Evolutionary conservation across 2,113 vertebrate genomes (phyloP).

Genomic region (Todiramphus chloris): DNA sequence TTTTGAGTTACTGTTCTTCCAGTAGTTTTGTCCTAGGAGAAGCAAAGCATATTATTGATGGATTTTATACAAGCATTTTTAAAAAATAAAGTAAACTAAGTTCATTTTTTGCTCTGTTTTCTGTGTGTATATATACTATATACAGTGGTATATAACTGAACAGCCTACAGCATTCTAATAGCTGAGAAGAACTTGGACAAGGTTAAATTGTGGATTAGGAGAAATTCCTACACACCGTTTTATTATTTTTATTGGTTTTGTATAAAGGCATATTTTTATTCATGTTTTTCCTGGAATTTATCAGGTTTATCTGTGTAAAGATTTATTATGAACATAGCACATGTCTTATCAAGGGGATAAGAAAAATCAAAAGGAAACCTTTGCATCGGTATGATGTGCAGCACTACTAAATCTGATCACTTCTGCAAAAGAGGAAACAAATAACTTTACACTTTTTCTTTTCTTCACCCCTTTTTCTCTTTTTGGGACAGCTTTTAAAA

Average conservation of each 20-base stretch:
- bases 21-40: not conserved
- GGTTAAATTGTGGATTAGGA: not conserved
- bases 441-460: not conserved
- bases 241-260: not conserved
- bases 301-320: not conserved
- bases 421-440: not conserved
- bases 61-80: not conserved
- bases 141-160: not conserved
- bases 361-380: not conserved
- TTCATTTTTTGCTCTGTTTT: not conserved
- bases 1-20: not conserved
- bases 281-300: not conserved
- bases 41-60: not conserved
- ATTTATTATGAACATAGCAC: not conserved
- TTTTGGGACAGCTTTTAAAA: slow-evolving; percentile 86
- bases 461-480: not conserved
- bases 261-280: not conserved
- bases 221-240: not conserved
- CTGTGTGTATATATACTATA: not conserved
- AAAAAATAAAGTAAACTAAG: not conserved
- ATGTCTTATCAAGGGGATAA: not conserved
- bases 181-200: not conserved
- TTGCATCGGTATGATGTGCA: not conserved
- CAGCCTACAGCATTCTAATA: not conserved
- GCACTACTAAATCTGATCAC: not conserved